Percentiles rank a stretch among this genome's conserved stretches.
Evolutionary conservation across 2,888 invertebrate species (phyloP).

Genomic region (Allolobophora icterica): DNA sequence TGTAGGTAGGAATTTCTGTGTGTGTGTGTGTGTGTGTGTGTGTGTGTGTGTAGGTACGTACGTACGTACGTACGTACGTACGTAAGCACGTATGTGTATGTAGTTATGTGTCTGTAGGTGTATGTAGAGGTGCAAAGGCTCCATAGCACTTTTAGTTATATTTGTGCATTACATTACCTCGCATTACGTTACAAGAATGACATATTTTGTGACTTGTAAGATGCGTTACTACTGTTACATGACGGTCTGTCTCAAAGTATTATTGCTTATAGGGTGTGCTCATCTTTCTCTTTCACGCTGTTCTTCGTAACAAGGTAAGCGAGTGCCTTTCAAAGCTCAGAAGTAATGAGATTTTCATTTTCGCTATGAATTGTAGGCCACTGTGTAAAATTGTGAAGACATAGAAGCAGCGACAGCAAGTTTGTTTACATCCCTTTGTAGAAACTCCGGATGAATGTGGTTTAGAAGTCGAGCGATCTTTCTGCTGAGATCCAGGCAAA

Average conservation of each 20-base stretch:
- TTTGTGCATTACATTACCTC: background rate
- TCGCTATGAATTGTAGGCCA: background rate
- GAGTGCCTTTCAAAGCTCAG: background rate
- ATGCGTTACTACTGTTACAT: background rate
- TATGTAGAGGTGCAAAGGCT: too few relatives aligned
- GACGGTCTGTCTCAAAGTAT: background rate
- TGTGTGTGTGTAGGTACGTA: too few relatives aligned
- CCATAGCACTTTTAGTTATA: too few relatives aligned
- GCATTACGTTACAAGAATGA: background rate
- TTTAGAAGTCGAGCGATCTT: too few relatives aligned
- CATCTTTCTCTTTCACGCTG: background rate
- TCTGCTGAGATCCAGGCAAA: too few relatives aligned
- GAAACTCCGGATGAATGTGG: background rate
- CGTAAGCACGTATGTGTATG: too few relatives aligned
- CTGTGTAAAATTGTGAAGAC: background rate
- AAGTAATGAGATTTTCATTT: background rate
- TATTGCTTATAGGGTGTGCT: background rate
- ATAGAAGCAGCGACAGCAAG: too few relatives aligned
- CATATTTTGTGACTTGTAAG: background rate
- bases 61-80: too few relatives aligned
- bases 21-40: too few relatives aligned
- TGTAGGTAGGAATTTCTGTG: too few relatives aligned
- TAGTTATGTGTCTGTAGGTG: too few relatives aligned
- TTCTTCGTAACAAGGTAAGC: background rate
- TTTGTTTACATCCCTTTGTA: background rate